These are phyloP conservation scores for Xiphophorus birchmanni DNA, from an alignment of 2,797 vertebrate genomes.

Conservation along the genomic window DNA sequence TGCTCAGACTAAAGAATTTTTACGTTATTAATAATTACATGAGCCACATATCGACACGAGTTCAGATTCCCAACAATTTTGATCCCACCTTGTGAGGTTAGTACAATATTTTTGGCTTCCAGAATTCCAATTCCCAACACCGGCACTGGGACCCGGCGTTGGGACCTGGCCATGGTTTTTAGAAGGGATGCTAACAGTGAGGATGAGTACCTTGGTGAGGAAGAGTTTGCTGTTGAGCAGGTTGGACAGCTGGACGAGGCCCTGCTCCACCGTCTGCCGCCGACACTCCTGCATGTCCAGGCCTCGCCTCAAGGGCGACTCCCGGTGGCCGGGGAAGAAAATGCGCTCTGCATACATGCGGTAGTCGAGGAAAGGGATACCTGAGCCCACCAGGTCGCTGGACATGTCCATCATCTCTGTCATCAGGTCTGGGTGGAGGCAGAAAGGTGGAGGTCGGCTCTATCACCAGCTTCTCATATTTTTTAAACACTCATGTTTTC, in stretches of 20 bases:
- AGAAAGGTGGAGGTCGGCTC: conserved; percentile 5
- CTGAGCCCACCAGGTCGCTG: conserved; percentile 94
- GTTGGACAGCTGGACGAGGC: conserved; percentile 95
- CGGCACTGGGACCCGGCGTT: too few species aligned
- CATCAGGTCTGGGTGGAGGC: conserved; percentile 88
- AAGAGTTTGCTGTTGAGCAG: conserved; percentile 99
- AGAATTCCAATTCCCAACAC: too few species aligned
- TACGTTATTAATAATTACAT: too few species aligned
- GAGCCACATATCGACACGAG: too few species aligned
- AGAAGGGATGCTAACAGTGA: not conserved
- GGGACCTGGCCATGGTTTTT: too few species aligned
- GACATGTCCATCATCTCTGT: conserved; percentile 99
- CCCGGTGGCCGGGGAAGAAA: conserved; percentile 95
- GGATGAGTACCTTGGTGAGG: conserved; percentile 90
- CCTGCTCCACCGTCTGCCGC: conserved; percentile 94
- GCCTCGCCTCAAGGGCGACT: conserved; percentile 91
- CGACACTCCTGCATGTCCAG: conserved; percentile 94
- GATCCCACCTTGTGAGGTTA: too few species aligned
- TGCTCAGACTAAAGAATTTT: too few species aligned
- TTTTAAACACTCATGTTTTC: not conserved
- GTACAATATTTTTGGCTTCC: too few species aligned
- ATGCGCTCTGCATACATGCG: conserved; percentile 94
- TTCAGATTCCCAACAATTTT: too few species aligned
- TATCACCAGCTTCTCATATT: not conserved
- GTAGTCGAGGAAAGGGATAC: conserved; percentile 97